phyloP scores from a whole-genome alignment of 92 coral and sea anemone genomes.

The Palythoa grandis region DNA sequence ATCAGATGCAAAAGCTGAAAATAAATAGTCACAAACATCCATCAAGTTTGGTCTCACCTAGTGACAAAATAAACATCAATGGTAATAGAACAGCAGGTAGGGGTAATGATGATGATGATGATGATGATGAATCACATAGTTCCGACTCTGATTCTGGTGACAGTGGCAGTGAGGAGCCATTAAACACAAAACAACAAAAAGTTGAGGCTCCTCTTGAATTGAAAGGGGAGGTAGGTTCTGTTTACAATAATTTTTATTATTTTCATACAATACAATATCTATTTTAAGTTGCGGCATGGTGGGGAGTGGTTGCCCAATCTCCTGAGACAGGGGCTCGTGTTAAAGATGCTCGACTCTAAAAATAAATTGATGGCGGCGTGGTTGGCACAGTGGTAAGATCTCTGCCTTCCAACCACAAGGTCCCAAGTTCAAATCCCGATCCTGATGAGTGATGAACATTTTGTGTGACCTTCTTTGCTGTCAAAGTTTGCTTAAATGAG shows the following conservation, averaged over 20 bases:
- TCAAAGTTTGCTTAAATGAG: too few species aligned
- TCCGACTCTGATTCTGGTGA: slow-evolving; percentile 21
- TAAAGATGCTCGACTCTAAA: too few species aligned
- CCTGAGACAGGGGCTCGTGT: too few species aligned
- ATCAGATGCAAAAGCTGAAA: background rate
- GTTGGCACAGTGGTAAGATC: too few species aligned
- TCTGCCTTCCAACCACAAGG: too few species aligned
- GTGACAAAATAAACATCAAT: slow-evolving; percentile 54
- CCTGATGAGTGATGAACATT: too few species aligned
- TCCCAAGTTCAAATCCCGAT: too few species aligned
- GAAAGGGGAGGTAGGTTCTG: slow-evolving; percentile 63
- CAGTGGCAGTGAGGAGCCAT: background rate
- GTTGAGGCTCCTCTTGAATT: slow-evolving; percentile 71
- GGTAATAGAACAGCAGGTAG: slow-evolving; percentile 51
- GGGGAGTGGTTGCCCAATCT: too few species aligned
- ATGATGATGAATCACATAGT: slow-evolving; percentile 16
- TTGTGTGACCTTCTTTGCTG: too few species aligned
- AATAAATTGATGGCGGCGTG: too few species aligned
- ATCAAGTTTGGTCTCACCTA: background rate
- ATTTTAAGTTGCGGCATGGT: background rate
- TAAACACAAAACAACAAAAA: slow-evolving; percentile 9
- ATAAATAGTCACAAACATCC: background rate
- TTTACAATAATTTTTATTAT: background rate
- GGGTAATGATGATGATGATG: slow-evolving; percentile 36
- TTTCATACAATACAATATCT: background rate